Conservation (phyloP, 2,888 invertebrate species). For the Pasiphila rectangulata region DNA sequence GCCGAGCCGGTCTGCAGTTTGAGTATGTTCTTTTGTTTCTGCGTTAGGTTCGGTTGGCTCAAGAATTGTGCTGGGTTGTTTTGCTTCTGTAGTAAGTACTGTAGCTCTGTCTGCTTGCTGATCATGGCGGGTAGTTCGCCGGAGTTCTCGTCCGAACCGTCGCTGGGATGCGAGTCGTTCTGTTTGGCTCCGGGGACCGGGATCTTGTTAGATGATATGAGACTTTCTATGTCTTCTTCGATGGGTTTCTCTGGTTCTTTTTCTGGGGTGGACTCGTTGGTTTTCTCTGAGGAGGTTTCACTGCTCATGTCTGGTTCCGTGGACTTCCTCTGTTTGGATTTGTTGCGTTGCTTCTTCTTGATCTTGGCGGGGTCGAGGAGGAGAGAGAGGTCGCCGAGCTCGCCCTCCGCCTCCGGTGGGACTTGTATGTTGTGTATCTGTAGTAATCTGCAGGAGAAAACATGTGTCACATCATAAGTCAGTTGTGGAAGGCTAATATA, state of each 20-base stretch:
- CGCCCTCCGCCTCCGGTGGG: constrained; percentile 79
- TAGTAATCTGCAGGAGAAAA: constrained; percentile 82
- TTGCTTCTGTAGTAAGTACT: constrained; percentile 72
- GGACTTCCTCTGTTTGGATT: constrained; percentile 66
- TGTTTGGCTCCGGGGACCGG: constrained; percentile 62
- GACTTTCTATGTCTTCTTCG: constrained; percentile 75
- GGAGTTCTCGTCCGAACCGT: constrained; percentile 58
- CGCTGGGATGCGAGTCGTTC: constrained; percentile 47
- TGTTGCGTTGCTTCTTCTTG: constrained; percentile 67
- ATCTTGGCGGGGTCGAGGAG: constrained; percentile 59
- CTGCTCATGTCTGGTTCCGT: constrained; percentile 62
- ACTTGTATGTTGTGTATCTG: constrained; percentile 86
- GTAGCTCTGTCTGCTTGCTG: constrained; percentile 74
- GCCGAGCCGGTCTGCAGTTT: constrained; percentile 59
- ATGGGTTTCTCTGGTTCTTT: constrained; percentile 47
- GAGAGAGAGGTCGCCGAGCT: constrained; percentile 61
- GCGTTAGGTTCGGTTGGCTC: constrained; percentile 58
- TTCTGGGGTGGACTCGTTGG: constrained; percentile 62
- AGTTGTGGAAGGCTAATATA: too few species aligned
- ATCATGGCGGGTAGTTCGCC: constrained; percentile 62
- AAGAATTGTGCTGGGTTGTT: constrained; percentile 75
- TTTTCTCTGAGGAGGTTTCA: constrained; percentile 57
- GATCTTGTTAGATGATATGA: constrained; percentile 76
- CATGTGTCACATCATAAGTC: not conserved
- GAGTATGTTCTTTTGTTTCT: constrained; percentile 62